Percentiles rank a stretch among this genome's conserved stretches.
phyloP scores from a whole-genome alignment of 2,797 vertebrate genomes.

The Paguma larvata region DNA sequence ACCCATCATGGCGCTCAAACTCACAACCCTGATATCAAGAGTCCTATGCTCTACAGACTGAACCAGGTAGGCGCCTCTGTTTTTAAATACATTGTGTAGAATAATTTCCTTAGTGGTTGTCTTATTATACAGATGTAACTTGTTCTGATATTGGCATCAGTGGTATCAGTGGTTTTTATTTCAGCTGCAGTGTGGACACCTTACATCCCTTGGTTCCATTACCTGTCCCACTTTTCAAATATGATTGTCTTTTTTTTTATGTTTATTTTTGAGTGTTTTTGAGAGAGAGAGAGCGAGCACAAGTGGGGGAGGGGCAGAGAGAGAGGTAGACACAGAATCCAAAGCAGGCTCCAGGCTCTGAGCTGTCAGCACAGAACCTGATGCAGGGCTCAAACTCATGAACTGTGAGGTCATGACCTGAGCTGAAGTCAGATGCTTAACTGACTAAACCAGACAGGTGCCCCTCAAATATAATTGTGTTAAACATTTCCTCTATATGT shows the following conservation, averaged over 20 bases:
- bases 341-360: too few relatives aligned
- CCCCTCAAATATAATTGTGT: too few relatives aligned
- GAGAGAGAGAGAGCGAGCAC: too few relatives aligned
- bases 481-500: not conserved
- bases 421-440: too few relatives aligned
- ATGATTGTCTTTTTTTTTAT: not conserved
- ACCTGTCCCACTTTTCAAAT: not conserved
- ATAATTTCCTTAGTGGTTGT: not conserved
- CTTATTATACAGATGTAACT: accelerated
- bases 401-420: too few relatives aligned
- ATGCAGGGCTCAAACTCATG: too few relatives aligned
- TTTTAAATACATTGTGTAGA: not conserved
- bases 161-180: too few relatives aligned
- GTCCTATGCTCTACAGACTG: not conserved
- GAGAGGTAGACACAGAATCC: too few relatives aligned
- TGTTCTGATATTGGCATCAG: accelerated
- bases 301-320: too few relatives aligned
- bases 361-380: too few relatives aligned
- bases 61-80: not conserved
- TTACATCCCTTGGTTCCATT: not conserved
- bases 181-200: not conserved
- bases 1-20: not conserved
- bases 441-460: too few relatives aligned
- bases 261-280: too few relatives aligned
- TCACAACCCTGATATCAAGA: not conserved